Percentiles rank a stretch among this genome's conserved stretches.
phyloP scores from a whole-genome alignment of 2,888 invertebrate species.

The Trilocha varians region DNA sequence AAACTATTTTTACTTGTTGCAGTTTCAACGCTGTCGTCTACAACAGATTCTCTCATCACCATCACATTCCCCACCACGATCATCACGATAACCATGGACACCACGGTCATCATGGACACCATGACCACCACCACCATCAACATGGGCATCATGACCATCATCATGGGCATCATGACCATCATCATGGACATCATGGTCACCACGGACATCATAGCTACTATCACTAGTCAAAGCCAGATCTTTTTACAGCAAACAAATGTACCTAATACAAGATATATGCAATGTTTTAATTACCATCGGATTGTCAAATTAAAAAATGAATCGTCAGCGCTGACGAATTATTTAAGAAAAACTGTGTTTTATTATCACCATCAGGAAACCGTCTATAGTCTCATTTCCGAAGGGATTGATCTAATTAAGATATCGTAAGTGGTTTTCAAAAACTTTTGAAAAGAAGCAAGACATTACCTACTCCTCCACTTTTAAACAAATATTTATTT shows the following conservation, averaged over 20 bases:
- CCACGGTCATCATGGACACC: too few relatives aligned
- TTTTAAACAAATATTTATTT: too few relatives aligned
- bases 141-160: slow-evolving; percentile 13
- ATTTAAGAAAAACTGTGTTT: slow-evolving; percentile 11
- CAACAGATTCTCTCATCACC: slow-evolving; percentile 41
- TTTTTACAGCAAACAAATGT: slow-evolving; percentile 17
- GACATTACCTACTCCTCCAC: too few relatives aligned
- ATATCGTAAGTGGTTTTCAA: too few relatives aligned
- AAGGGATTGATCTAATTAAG: too few relatives aligned
- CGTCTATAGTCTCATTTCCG: too few relatives aligned
- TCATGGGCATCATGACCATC: slow-evolving; percentile 18
- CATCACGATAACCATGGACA: too few relatives aligned
- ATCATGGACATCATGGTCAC: slow-evolving; percentile 11
- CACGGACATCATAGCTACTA: slow-evolving; percentile 21
- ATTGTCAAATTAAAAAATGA: slow-evolving; percentile 9
- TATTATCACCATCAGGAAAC: too few relatives aligned
- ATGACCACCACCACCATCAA: slow-evolving; percentile 17
- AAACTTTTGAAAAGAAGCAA: too few relatives aligned
- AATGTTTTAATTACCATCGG: slow-evolving; percentile 14
- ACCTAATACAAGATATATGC: slow-evolving; percentile 25
- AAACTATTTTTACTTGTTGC: slow-evolving; percentile 13
- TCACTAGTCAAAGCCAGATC: slow-evolving; percentile 27
- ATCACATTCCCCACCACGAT: slow-evolving; percentile 29
- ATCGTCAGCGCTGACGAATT: slow-evolving; percentile 40
- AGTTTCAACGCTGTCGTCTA: slow-evolving; percentile 50